These are phyloP conservation scores for Eulimnadia texana DNA, from an alignment of 1,140 invertebrate species.

Conservation along the genomic window DNA sequence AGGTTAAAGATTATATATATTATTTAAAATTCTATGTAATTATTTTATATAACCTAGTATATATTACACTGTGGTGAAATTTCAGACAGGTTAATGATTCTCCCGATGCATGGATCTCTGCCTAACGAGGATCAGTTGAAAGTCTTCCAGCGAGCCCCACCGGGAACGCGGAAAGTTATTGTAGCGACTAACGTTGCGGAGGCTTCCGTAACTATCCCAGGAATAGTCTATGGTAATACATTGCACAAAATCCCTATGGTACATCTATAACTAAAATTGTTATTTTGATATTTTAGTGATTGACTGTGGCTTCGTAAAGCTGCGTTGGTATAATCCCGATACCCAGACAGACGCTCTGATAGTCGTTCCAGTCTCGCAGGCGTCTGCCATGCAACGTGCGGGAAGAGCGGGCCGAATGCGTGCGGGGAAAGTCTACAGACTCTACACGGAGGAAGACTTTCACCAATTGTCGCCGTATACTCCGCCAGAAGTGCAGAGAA, in stretches of 20 bases:
- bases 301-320: slow-evolving; percentile 94
- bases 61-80: no score
- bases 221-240: slow-evolving; percentile 67
- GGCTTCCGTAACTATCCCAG: slow-evolving; percentile 81
- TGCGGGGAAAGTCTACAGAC: slow-evolving; percentile 63
- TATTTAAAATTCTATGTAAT: no score
- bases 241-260: neutral
- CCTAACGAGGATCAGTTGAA: slow-evolving; percentile 70
- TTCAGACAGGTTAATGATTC: slow-evolving; percentile 33
- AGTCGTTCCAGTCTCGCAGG: slow-evolving; percentile 69
- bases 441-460: slow-evolving; percentile 61
- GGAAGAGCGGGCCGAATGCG: slow-evolving; percentile 76
- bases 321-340: slow-evolving; percentile 73
- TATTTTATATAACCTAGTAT: no score
- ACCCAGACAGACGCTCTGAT: slow-evolving; percentile 73
- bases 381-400: slow-evolving; percentile 79
- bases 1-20: no score
- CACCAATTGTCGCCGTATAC: slow-evolving; percentile 49
- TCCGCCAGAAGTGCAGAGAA: slow-evolving; percentile 85
- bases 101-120: slow-evolving; percentile 86
- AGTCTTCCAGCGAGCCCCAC: slow-evolving; percentile 64
- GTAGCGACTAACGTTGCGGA: slow-evolving; percentile 96
- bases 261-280: no score
- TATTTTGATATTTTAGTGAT: slow-evolving; percentile 51
- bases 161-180: slow-evolving; percentile 72